These are phyloP conservation scores for Crambe crambe DNA, from an alignment of 37 sponge, comb jelly and placozoan species.

Conservation along the genomic window DNA sequence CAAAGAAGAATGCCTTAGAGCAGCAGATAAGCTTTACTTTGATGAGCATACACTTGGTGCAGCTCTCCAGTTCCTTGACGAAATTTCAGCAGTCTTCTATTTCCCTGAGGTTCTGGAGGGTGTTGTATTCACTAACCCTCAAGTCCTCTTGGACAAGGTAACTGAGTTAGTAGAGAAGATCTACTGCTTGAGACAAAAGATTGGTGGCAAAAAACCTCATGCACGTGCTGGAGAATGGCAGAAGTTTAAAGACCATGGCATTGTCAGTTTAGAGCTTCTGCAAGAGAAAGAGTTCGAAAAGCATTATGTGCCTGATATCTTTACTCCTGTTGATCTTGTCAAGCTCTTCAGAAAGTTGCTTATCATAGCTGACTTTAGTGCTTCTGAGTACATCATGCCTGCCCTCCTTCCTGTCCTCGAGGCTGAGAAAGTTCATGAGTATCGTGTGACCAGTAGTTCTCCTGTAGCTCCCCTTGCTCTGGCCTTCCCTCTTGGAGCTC, in stretches of 20 bases:
- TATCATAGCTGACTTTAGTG: conserved; percentile 17
- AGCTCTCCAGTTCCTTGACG: conserved; percentile 19
- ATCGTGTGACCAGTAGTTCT: neutral
- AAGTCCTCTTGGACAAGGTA: conserved; percentile 17
- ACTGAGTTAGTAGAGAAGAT: conserved; percentile 12
- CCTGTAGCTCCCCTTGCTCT: conserved; percentile 4
- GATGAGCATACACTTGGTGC: conserved; percentile 18
- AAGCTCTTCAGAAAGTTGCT: neutral
- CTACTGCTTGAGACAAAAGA: neutral
- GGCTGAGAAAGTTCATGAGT: neutral
- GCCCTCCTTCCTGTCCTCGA: neutral
- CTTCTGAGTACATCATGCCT: conserved; percentile 24
- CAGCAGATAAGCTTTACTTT: conserved; percentile 10
- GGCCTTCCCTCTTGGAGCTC: neutral
- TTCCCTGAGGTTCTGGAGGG: conserved; percentile 19
- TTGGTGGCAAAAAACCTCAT: neutral
- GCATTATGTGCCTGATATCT: conserved; percentile 6
- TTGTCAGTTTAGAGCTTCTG: conserved; percentile 3
- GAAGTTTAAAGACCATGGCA: conserved; percentile 10
- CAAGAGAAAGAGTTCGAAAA: neutral
- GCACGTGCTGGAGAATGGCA: neutral
- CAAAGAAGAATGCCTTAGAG: conserved; percentile 9
- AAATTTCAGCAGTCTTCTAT: conserved; percentile 18
- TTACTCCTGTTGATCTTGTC: conserved; percentile 7
- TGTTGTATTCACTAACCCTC: conserved; percentile 18